Conservation (phyloP, 2,113 vertebrate genomes). For the Limnothrissa miodon region DNA sequence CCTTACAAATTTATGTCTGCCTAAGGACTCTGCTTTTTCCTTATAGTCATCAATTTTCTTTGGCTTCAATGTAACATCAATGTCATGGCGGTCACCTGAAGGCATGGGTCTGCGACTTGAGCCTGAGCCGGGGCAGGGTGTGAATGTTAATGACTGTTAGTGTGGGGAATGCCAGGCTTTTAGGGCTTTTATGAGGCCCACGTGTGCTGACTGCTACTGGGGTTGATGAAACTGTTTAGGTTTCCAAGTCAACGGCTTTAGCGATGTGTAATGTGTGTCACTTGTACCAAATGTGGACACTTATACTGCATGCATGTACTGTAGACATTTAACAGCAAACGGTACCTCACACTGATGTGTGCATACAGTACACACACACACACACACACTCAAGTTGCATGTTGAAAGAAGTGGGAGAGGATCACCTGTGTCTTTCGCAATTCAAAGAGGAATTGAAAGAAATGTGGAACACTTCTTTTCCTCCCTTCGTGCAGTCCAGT, state of each 20-base stretch:
- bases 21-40: constrained; percentile 47
- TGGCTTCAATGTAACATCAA: constrained; percentile 39
- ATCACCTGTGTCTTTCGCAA: constrained; percentile 48
- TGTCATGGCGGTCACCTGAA: constrained; percentile 14
- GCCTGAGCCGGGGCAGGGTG: not conserved
- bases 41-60: constrained; percentile 50
- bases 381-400: not conserved
- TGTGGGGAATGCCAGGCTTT: constrained; percentile 12
- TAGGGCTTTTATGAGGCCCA: not conserved
- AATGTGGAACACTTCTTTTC: constrained; percentile 42
- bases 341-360: too few species aligned
- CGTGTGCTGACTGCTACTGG: not conserved
- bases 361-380: too few species aligned
- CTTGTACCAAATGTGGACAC: not conserved
- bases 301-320: not conserved
- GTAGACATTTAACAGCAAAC: not conserved
- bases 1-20: constrained; percentile 44
- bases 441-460: constrained; percentile 38
- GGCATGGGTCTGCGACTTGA: not conserved
- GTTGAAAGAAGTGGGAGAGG: constrained; percentile 36
- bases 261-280: not conserved
- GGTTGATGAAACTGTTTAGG: not conserved
- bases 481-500: not conserved
- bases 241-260: not conserved
- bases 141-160: constrained; percentile 8